Percentiles rank a stretch among this genome's conserved stretches.
Conservation (phyloP, 2,113 vertebrate species). For the Perca fluviatilis region DNA sequence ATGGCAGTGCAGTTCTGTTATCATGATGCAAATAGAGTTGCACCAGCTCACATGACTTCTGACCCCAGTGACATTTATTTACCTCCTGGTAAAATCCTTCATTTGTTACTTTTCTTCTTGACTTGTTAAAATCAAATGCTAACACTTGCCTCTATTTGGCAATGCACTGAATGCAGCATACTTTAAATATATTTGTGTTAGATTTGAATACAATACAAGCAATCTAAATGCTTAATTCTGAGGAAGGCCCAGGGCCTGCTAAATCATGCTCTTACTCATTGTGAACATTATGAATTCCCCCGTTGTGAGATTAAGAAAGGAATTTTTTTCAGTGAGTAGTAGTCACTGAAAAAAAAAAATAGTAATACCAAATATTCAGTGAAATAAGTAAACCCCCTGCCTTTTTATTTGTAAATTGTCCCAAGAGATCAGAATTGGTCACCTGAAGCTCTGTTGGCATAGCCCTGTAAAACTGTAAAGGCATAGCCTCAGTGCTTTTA, state of each 20-base stretch:
- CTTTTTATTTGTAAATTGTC: background rate
- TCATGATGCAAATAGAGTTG: background rate
- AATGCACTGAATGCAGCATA: too few species aligned
- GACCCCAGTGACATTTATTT: background rate
- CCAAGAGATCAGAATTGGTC: background rate
- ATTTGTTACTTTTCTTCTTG: background rate
- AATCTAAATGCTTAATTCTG: too few species aligned
- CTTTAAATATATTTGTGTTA: too few species aligned
- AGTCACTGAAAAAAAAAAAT: background rate
- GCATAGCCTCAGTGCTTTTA: slow-evolving; percentile 7
- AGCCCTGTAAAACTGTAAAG: too few species aligned
- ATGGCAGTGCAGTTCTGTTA: background rate
- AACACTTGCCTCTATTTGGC: too few species aligned
- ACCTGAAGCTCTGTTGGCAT: too few species aligned
- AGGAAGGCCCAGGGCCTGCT: too few species aligned
- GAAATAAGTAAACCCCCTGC: background rate
- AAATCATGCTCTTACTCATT: too few species aligned
- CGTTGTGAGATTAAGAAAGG: too few species aligned
- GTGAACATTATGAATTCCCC: too few species aligned
- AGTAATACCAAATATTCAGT: background rate
- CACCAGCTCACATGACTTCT: background rate
- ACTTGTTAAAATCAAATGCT: background rate
- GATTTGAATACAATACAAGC: too few species aligned
- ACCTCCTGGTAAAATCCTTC: too few species aligned
- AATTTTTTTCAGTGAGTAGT: background rate